Evolutionary conservation across 2,888 invertebrate genomes (phyloP).

Genomic region (Allygus modestus): DNA sequence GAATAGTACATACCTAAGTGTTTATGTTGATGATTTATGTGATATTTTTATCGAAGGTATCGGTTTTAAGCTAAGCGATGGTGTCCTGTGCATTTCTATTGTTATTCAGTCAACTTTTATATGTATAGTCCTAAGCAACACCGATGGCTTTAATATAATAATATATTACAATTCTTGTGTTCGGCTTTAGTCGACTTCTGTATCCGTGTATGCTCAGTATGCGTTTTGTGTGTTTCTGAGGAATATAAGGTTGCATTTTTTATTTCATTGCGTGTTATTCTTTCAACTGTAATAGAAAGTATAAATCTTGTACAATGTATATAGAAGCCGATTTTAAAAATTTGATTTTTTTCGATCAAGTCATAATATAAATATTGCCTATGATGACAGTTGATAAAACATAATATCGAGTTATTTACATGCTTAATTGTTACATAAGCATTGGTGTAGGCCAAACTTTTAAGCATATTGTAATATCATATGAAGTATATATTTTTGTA

Average conservation of each 20-base stretch:
- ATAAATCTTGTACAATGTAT: neutral
- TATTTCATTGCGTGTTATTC: neutral
- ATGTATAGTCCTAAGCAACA: constrained; percentile 8
- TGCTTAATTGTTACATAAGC: constrained; percentile 20
- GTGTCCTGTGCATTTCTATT: constrained; percentile 8
- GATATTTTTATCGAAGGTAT: constrained; percentile 37
- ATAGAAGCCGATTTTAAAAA: too few species aligned
- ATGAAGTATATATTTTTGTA: constrained; percentile 53
- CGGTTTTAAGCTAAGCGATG: constrained; percentile 34
- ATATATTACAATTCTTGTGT: neutral
- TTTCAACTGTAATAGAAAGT: neutral
- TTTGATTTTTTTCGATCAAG: neutral
- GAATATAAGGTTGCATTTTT: neutral
- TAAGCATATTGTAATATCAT: constrained; percentile 19
- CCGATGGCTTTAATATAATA: neutral
- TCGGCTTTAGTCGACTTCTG: neutral
- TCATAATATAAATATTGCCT: neutral
- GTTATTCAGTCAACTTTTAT: neutral
- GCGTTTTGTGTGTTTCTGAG: neutral
- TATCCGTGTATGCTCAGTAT: neutral
- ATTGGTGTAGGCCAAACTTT: constrained; percentile 53
- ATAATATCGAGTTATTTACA: neutral
- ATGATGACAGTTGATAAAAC: neutral
- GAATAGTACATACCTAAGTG: neutral
- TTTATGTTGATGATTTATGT: constrained; percentile 19